Conservation (phyloP, 2,113 vertebrate species). For the Dendrocopos noguchii region DNA sequence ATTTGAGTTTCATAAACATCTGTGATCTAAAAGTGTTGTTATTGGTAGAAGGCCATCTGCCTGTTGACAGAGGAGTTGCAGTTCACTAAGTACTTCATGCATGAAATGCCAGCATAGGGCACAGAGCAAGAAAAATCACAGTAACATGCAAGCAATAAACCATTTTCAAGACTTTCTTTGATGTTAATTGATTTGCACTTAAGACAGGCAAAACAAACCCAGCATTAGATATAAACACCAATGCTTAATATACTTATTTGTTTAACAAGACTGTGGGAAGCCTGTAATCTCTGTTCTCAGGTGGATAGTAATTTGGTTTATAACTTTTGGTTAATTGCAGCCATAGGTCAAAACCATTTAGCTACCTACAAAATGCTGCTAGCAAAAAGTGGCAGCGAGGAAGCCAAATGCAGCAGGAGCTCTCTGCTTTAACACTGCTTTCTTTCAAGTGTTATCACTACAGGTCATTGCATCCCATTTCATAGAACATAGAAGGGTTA, state of each 20-base stretch:
- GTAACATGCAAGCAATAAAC: neutral
- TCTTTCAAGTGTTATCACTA: neutral
- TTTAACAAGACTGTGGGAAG: neutral
- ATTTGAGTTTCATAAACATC: neutral
- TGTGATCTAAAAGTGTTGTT: neutral
- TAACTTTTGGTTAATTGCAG: neutral
- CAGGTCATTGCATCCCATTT: neutral
- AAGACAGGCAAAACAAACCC: neutral
- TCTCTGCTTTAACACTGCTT: neutral
- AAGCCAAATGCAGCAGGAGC: neutral
- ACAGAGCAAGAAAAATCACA: neutral
- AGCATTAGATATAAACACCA: neutral
- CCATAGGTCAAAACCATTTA: neutral
- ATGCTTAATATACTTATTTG: neutral
- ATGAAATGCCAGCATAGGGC: rapidly evolving
- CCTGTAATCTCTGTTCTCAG: neutral
- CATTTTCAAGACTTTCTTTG: neutral
- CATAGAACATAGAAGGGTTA: no score
- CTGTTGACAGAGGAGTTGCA: neutral
- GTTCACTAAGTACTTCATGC: neutral
- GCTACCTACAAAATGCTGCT: neutral
- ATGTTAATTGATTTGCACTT: neutral
- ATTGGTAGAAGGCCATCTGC: neutral
- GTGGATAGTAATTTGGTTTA: neutral
- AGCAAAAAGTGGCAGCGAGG: neutral